Percentiles rank a stretch among this genome's conserved stretches.
phyloP scores from a whole-genome alignment of 1,140 invertebrate genomes.

The Coenobita brevimanus region DNA sequence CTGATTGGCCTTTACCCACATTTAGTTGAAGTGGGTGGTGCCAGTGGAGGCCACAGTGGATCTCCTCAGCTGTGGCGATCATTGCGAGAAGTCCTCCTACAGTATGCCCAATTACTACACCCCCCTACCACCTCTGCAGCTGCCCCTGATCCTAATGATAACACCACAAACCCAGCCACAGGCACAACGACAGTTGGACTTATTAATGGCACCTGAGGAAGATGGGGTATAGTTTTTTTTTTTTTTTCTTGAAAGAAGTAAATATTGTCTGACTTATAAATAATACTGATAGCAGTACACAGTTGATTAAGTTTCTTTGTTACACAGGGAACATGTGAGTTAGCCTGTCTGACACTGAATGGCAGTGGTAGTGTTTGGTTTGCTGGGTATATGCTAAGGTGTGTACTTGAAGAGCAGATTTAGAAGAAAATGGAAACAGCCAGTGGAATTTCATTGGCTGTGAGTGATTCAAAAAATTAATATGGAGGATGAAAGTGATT shows the following conservation, averaged over 20 bases:
- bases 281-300: not conserved
- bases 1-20: slow-evolving; percentile 92
- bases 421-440: not conserved
- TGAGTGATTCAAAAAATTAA: too few species aligned
- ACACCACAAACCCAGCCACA: slow-evolving; percentile 8
- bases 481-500: too few species aligned
- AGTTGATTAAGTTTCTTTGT: not conserved
- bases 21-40: slow-evolving; percentile 79
- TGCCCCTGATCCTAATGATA: slow-evolving; percentile 6
- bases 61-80: slow-evolving; percentile 66
- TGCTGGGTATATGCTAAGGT: not conserved
- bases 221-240: not conserved
- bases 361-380: not conserved
- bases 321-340: not conserved
- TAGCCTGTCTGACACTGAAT: not conserved
- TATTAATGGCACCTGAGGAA: slow-evolving; percentile 43
- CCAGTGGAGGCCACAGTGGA: slow-evolving; percentile 38
- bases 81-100: slow-evolving; percentile 67
- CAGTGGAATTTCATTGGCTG: not conserved
- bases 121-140: slow-evolving; percentile 39
- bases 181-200: slow-evolving; percentile 30
- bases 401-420: not conserved
- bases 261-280: not conserved
- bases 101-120: slow-evolving; percentile 67
- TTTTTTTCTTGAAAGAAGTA: not conserved